Evolutionary conservation across 2,888 invertebrate genomes (phyloP).

Genomic region (Blastobasis lacticolella): DNA sequence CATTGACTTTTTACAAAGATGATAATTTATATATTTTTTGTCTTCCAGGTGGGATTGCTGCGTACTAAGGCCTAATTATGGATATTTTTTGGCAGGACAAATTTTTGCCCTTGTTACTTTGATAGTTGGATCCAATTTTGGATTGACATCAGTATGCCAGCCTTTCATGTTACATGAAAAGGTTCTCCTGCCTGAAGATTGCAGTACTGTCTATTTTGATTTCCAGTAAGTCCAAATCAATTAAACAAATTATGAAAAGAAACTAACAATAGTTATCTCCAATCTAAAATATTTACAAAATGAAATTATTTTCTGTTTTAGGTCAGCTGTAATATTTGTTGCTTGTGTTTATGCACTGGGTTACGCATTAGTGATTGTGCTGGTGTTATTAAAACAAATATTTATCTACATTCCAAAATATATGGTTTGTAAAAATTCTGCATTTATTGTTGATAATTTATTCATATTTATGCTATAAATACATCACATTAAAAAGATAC

Average conservation of each 20-base stretch:
- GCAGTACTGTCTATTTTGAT: conserved; percentile 87
- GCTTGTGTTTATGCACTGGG: conserved; percentile 65
- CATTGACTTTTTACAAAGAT: not conserved
- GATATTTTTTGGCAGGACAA: conserved; percentile 81
- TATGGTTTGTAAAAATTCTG: conserved; percentile 36
- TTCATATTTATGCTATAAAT: not conserved
- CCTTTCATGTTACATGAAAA: conserved; percentile 79
- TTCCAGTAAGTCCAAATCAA: conserved; percentile 75
- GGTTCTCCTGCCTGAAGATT: conserved; percentile 87
- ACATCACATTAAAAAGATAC: too few species aligned
- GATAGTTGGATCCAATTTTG: conserved; percentile 84
- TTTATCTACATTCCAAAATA: conserved; percentile 62
- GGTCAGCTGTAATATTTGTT: conserved; percentile 73
- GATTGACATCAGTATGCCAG: conserved; percentile 90
- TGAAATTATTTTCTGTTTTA: conserved; percentile 28
- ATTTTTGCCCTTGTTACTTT: conserved; percentile 78
- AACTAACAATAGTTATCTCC: not conserved
- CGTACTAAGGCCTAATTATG: conserved; percentile 85
- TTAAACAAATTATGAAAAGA: too few species aligned
- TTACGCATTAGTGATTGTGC: conserved; percentile 53
- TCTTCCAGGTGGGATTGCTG: conserved; percentile 87
- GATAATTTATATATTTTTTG: conserved; percentile 2
- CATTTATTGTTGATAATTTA: not conserved
- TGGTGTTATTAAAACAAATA: conserved; percentile 61
- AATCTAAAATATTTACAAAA: not conserved